phyloP scores from a whole-genome alignment of 2,888 invertebrate genomes.

The Drosophila rellima region DNA sequence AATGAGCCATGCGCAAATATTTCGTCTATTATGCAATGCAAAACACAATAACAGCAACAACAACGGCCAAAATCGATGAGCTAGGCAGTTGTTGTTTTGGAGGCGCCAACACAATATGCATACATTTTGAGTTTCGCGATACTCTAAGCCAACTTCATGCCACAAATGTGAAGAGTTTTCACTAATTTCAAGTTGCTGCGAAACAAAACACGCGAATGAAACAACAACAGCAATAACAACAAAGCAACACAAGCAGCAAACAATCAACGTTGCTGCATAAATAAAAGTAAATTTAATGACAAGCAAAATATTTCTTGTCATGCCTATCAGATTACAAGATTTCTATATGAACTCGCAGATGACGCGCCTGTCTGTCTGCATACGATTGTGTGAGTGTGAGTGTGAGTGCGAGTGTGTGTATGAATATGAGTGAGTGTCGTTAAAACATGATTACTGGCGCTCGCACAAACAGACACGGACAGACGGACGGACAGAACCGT shows the following conservation, averaged over 20 bases:
- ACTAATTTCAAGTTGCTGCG: slow-evolving; percentile 75
- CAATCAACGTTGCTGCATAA: slow-evolving; percentile 78
- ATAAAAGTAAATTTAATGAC: slow-evolving; percentile 82
- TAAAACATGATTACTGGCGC: slow-evolving; percentile 79
- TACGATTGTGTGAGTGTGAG: slow-evolving; percentile 43
- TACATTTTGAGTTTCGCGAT: slow-evolving; percentile 60
- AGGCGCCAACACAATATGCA: slow-evolving; percentile 75
- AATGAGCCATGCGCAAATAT: slow-evolving; percentile 80
- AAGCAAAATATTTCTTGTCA: slow-evolving; percentile 82
- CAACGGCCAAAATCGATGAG: slow-evolving; percentile 54
- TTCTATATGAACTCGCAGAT: slow-evolving; percentile 75
- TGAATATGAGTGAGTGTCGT: slow-evolving; percentile 64
- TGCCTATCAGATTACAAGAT: slow-evolving; percentile 82
- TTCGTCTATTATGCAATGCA: slow-evolving; percentile 73
- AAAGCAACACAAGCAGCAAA: slow-evolving; percentile 50
- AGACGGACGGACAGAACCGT: slow-evolving; percentile 70
- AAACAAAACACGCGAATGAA: slow-evolving; percentile 77
- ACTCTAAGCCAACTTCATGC: slow-evolving; percentile 65
- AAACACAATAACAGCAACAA: slow-evolving; percentile 31
- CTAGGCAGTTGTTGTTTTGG: slow-evolving; percentile 31
- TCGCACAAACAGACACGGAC: slow-evolving; percentile 32
- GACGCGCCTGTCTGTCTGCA: slow-evolving; percentile 63
- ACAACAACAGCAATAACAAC: slow-evolving; percentile 46
- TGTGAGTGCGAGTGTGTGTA: slow-evolving; percentile 31
- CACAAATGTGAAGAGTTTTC: slow-evolving; percentile 78